These are phyloP conservation scores for Frankliniella fusca DNA, from an alignment of 2,888 invertebrate species.

Conservation along the genomic window DNA sequence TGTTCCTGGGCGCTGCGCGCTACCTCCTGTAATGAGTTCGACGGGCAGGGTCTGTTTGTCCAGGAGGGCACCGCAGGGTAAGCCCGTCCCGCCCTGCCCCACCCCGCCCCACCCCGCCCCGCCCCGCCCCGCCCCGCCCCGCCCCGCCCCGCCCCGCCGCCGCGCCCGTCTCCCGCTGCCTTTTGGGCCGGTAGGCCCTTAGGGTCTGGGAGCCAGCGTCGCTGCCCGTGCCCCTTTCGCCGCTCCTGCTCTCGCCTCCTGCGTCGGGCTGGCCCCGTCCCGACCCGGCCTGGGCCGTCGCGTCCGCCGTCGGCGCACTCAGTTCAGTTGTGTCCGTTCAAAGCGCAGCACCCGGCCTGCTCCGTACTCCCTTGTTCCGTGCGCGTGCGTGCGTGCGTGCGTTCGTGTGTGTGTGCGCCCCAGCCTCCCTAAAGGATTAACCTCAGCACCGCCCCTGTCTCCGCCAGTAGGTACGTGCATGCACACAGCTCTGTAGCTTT, in stretches of 20 bases:
- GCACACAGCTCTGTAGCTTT: too few species aligned
- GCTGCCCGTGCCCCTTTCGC: not conserved
- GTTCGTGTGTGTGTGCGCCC: not conserved
- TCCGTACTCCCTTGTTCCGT: not conserved
- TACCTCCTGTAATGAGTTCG: too few species aligned
- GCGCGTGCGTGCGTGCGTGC: not conserved
- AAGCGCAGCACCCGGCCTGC: not conserved
- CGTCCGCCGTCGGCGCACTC: not conserved
- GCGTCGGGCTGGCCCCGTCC: not conserved
- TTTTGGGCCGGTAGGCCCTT: not conserved
- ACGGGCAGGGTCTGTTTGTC: too few species aligned
- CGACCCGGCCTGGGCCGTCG: not conserved
- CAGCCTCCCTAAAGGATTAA: not conserved
- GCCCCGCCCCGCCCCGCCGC: not conserved
- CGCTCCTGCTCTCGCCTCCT: not conserved
- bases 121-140: not conserved
- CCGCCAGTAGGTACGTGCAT: not conserved
- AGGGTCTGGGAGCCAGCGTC: too few species aligned
- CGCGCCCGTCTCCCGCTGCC: not conserved
- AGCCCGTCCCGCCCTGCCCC: not conserved
- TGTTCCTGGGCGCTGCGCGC: too few species aligned
- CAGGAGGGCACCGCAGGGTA: too few species aligned
- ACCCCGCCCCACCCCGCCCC: not conserved
- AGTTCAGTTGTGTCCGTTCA: conserved; percentile 22
- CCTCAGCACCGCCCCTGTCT: not conserved